Base-by-base conservation (phyloP, 2,797 vertebrate species). In the Mionectes olivaceus region DNA sequence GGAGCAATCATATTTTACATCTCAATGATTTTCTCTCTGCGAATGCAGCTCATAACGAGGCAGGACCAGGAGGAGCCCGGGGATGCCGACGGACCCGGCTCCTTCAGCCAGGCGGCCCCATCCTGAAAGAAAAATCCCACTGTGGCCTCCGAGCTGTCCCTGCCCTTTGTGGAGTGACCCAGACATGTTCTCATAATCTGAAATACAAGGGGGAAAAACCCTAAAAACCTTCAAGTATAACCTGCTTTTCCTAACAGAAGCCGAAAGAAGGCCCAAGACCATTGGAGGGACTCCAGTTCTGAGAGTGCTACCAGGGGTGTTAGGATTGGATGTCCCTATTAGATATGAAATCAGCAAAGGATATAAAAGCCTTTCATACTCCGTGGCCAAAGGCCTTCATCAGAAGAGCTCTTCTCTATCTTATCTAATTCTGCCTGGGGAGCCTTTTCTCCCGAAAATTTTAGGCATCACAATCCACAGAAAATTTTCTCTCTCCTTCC, bases 41-140 rank as follows among this genome's bases (percentile, higher is more conserved):
- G 5, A 50, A 76, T 71, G 47, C 82, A 76, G 75, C 77, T 85
- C 92, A 39, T 59, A 87, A 95, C 6, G 53, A 94, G 76, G 83
- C 82, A 70, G 69, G 67, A 84, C 30, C 43, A 35, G 70, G 69
- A 50, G 46, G 57, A 90, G 83, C 63, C 37, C 3, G 0, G 50
- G 59, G 59, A 83, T 64, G 63, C 67, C 1, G 0, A 32, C 0
- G 3, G 43, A 80, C 41, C 17, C 0, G 0, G 63, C 30, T 94
- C 49, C 63, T 37, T 47, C 84, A 11, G 67, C 3, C 1, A 70
- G 25, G 9, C 1, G 0, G 49, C 33, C 12, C 12, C 50, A 33
- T 41, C 52, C 69, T 69, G 39, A 49, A 69, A 49, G 11, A 65
- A 89, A 83, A 83, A 63, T 6, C 47, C 65, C 69, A 65, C 33